These are phyloP conservation scores for Hypomesus transpacificus DNA, from an alignment of 2,113 vertebrate genomes.

Conservation along the genomic window DNA sequence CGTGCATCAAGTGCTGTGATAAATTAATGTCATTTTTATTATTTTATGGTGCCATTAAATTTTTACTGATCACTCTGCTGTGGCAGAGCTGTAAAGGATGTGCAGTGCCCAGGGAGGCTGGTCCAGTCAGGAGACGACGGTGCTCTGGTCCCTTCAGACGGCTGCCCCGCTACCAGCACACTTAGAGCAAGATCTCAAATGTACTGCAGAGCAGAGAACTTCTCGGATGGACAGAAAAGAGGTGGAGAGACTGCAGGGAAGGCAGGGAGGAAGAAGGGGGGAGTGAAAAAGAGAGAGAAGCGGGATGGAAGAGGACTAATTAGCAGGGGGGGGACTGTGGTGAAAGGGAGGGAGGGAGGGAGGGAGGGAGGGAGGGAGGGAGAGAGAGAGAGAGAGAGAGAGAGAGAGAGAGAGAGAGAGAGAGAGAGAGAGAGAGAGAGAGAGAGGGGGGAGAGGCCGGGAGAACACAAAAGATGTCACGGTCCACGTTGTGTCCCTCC, in stretches of 20 bases:
- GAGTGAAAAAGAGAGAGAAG: neutral
- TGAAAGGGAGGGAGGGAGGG: constrained; percentile 18
- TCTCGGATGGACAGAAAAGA: neutral
- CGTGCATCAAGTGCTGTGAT: constrained; percentile 90
- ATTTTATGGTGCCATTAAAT: constrained; percentile 99
- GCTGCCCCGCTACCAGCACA: constrained; percentile 74
- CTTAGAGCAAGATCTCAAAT: constrained; percentile 81
- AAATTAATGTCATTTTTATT: constrained; percentile 99
- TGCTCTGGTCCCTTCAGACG: constrained; percentile 55
- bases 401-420: constrained; percentile 24
- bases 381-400: neutral
- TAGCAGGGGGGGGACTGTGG: neutral
- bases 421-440: constrained; percentile 38
- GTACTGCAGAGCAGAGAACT: constrained; percentile 54
- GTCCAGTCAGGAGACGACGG: constrained; percentile 45
- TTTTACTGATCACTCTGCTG: constrained; percentile 99
- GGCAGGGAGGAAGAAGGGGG: constrained; percentile 9
- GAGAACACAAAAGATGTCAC: constrained; percentile 75
- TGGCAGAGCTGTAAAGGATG: constrained; percentile 90
- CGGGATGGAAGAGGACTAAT: neutral
- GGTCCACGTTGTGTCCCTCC: constrained; percentile 72
- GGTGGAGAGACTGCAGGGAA: neutral
- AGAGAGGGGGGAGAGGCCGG: constrained; percentile 34
- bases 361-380: constrained; percentile 4
- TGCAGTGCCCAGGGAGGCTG: constrained; percentile 80